Base-by-base conservation (phyloP, 2,113 vertebrate species). In the Leptosomus discolor region DNA sequence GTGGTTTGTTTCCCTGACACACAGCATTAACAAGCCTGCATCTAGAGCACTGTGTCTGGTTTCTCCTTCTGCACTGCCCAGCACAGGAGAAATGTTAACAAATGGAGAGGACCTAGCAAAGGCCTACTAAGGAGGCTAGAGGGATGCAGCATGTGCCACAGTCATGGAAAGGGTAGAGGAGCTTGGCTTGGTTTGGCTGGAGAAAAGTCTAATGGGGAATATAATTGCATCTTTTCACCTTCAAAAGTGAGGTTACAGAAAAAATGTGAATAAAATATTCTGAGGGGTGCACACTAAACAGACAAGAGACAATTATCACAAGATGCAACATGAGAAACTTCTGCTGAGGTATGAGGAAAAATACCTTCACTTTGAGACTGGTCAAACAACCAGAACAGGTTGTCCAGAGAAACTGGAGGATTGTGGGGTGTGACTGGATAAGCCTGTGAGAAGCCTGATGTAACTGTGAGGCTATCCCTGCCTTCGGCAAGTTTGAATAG, bases 351-450 rank as follows among this genome's bases (percentile, higher is more conserved):
- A 29, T 63, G 37, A 88, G 15, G 51, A 8, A 54, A 71, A 48
- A 57, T 23, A 4, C 15, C 13, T 48, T 74, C 13, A 4, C 22
- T 32, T 15, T 79, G 63, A 64, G 37, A 36, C n/a, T 27, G 20
- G 39, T 76, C 16, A 56, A 86, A 39, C 23, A 58, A 12, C 32
- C 56, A 69, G 29, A 92, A 21, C 9, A 50, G n/a, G 7, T 50
- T 70, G 32, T 78, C 23, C 26, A n/a, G 51, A 78, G 69, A 74
- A 75, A 36, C 15, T 34, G 20, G 14, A 21, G 23, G 7, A 5
- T 73, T 46, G 45, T 0, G 1, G 17, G 16, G 4, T 81, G 30
- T 67, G 69, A 34, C 16, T n/a, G 26, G 65, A 56, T 0, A 8
- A 60, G 30, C 11, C 8, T 27, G 32, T 73, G 70, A 92, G 75